Conservation (phyloP, 64 coral and sea anemone genomes). For the Orbicella faveolata region DNA sequence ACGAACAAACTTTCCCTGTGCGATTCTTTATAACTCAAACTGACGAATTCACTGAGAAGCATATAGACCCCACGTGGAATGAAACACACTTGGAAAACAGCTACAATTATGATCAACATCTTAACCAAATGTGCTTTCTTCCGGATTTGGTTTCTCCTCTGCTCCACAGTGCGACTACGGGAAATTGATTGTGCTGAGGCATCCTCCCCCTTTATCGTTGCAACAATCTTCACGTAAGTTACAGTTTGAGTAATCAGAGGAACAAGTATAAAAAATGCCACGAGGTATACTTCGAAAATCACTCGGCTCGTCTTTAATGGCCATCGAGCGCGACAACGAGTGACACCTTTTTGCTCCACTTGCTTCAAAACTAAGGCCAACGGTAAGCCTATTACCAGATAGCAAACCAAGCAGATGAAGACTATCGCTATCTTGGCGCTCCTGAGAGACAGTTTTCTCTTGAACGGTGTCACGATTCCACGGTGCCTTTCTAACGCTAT, state of each 20-base stretch:
- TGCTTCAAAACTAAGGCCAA: constrained; percentile 44
- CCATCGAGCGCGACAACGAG: constrained; percentile 1
- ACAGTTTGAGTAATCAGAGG: constrained; percentile 72
- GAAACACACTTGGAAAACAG: constrained; percentile 78
- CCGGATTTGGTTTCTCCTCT: constrained; percentile 16
- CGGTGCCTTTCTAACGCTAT: constrained; percentile 83
- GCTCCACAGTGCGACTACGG: constrained; percentile 47
- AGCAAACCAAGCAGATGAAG: constrained; percentile 50
- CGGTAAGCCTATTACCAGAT: constrained; percentile 51
- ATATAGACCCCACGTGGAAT: constrained; percentile 77
- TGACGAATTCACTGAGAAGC: constrained; percentile 49
- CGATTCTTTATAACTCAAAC: neutral
- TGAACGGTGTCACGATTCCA: constrained; percentile 83
- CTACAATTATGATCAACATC: constrained; percentile 72
- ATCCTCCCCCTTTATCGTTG: constrained; percentile 22
- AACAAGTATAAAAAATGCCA: constrained; percentile 31
- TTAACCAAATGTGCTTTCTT: constrained; percentile 68
- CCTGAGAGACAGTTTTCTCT: constrained; percentile 48
- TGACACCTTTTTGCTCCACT: neutral
- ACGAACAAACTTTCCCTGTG: constrained; percentile 2
- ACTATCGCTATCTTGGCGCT: constrained; percentile 70
- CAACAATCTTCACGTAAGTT: constrained; percentile 63
- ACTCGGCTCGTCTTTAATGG: constrained; percentile 23
- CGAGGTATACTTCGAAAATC: constrained; percentile 56
- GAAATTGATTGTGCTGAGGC: neutral